phyloP scores from a whole-genome alignment of 2,113 vertebrate species.

The Sinocyclocheilus rhinocerous region DNA sequence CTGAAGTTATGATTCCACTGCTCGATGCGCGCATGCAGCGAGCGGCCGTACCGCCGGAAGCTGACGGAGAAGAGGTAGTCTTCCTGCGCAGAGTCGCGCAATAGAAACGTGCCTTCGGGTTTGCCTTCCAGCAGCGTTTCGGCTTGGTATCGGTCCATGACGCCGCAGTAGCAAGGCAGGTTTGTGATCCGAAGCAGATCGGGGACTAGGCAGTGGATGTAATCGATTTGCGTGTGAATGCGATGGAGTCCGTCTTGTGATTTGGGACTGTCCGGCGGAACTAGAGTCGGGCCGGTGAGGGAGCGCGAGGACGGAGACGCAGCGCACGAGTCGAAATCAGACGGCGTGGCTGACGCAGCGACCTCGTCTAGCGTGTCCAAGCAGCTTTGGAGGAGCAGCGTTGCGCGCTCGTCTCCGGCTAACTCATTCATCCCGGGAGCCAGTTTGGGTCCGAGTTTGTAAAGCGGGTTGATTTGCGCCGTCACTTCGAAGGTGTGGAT shows the following conservation, averaged over 20 bases:
- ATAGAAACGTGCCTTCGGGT: conserved; percentile 83
- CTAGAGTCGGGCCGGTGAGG: not conserved
- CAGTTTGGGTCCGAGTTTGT: conserved; percentile 81
- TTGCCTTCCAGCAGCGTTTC: conserved; percentile 80
- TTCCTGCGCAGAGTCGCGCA: conserved; percentile 85
- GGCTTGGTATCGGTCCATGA: conserved; percentile 83
- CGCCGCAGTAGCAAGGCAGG: conserved; percentile 84
- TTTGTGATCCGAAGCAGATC: conserved; percentile 80
- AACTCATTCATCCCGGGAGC: conserved; percentile 80
- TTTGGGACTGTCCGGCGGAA: conserved; percentile 59
- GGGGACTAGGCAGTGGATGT: conserved; percentile 83
- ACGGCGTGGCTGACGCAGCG: conserved; percentile 59
- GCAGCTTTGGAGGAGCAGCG: conserved; percentile 75
- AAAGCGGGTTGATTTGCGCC: conserved; percentile 78
- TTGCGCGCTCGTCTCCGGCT: conserved; percentile 67
- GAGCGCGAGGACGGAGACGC: conserved; percentile 36
- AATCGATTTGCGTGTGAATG: conserved; percentile 82
- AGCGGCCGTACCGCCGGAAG: conserved; percentile 83
- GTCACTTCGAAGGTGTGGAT: conserved; percentile 86
- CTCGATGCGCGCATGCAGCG: conserved; percentile 82
- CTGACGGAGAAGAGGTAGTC: conserved; percentile 86
- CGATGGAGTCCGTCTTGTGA: conserved; percentile 71
- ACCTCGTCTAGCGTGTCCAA: conserved; percentile 79
- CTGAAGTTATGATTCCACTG: conserved; percentile 88
- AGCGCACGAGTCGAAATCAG: conserved; percentile 36